A percentile compares a stretch with the other conserved stretches of the same genome.
phyloP scores from a whole-genome alignment of 2,888 invertebrate genomes.

The Apotomis betuletana region DNA sequence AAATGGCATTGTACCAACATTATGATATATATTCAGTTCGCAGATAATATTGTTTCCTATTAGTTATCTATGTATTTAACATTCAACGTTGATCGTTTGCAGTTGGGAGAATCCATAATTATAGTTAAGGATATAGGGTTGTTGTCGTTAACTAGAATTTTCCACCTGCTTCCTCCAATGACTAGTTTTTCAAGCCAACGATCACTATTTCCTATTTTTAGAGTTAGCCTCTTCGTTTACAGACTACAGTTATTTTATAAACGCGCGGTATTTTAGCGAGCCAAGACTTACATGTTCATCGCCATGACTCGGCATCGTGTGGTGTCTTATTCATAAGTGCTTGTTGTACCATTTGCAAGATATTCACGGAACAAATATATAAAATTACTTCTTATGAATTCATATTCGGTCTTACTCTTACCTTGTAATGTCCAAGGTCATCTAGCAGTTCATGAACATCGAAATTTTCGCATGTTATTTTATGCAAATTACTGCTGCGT shows the following conservation, averaged over 20 bases:
- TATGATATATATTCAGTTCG: no score
- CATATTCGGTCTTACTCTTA: conserved; percentile 24
- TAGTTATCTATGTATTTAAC: neutral
- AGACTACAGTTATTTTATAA: conserved; percentile 39
- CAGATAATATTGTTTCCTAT: neutral
- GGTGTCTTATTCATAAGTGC: conserved; percentile 21
- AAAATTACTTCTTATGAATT: conserved; percentile 27
- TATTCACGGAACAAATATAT: conserved; percentile 33
- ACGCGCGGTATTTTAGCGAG: conserved; percentile 31
- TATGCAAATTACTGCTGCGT: conserved; percentile 33
- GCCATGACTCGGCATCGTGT: conserved; percentile 32
- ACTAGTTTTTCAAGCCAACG: conserved; percentile 31
- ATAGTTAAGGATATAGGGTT: neutral
- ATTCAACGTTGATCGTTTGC: neutral
- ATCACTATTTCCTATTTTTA: conserved; percentile 20
- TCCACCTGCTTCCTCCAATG: conserved; percentile 28
- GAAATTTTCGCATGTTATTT: conserved; percentile 31
- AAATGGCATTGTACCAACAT: no score
- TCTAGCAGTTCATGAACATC: conserved; percentile 21
- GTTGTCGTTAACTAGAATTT: conserved; percentile 6
- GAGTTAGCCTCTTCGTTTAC: conserved; percentile 9
- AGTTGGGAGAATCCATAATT: conserved; percentile 3
- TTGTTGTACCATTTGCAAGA: conserved; percentile 26
- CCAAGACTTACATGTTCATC: conserved; percentile 16
- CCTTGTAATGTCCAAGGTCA: conserved; percentile 33